Evolutionary conservation across 1,140 invertebrate species (phyloP), one percentile per base, ranked within the genome.

Genomic region (Sesamia nonagrioides): DNA sequence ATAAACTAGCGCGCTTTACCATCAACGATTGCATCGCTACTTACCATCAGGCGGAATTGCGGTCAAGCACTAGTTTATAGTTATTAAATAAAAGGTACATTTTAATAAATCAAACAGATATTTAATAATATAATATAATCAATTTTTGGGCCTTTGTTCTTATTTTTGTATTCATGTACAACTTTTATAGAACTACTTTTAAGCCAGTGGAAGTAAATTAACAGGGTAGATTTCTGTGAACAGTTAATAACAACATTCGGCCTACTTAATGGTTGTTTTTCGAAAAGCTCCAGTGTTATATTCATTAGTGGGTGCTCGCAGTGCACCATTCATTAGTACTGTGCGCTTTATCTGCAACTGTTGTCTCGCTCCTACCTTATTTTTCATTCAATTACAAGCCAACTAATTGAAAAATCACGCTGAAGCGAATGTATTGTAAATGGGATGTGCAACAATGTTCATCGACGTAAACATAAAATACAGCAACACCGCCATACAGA

Each of bases 251-350:
- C 82, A 76, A 82, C 80, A 84, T 83, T 87, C 80, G 40, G 83
- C 77, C 82, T 82, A 88, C 84, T 89, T 88, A 85, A 88, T 82
- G 77, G 82, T 82, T 86, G 82, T 90, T 90, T 90, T 89, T 89
- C 81, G 78, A 79, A 87, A 87, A 85, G 78, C 83, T 75, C 58
- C 79, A 74, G 77, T 82, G 85, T 90, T 85, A 87, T 88, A 89
- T 89, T 91, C 89, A 92, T 92, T 88, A 88, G 83, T 80, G 63
- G 75, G 50, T 60, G 78, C 80, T 76, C 82, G 66, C 77, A 76
- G 74, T 82, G 76, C 79, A 40, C 48, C 72, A 79, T 81, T 82
- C 81, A 82, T 82, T 82, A 82, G 81, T 82, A 73, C 80, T 81
- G 72, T 85, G 82, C 79, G 80, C 78, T 88, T 86, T 86, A 84